phyloP scores from a whole-genome alignment of 2,797 vertebrate genomes.

The Arnoldichthys spilopterus region DNA sequence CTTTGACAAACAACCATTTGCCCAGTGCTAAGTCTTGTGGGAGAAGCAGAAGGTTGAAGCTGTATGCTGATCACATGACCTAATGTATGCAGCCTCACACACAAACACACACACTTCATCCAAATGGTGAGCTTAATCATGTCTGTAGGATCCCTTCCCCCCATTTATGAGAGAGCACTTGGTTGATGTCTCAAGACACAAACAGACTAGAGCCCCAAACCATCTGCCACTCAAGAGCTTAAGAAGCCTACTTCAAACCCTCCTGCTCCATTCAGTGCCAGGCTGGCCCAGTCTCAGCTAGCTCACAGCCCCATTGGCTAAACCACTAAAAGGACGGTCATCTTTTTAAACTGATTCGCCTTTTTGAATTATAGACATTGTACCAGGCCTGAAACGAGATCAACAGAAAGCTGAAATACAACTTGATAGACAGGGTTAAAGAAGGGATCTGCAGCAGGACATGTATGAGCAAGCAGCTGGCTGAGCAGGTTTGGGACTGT shows the following conservation, averaged over 20 bases:
- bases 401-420: background rate
- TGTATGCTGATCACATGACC: background rate
- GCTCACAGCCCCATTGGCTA: slow-evolving; percentile 14
- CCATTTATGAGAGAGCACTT: slow-evolving; percentile 24
- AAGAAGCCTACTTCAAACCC: slow-evolving; percentile 47
- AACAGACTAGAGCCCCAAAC: slow-evolving; percentile 39
- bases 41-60: slow-evolving; percentile 5
- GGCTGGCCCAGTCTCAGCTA: slow-evolving; percentile 23
- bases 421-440: background rate
- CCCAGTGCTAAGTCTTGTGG: slow-evolving; percentile 16
- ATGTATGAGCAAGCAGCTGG: slow-evolving; percentile 20
- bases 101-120: background rate
- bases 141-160: slow-evolving; percentile 42
- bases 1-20: background rate
- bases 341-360: background rate
- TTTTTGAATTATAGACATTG: background rate
- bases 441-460: slow-evolving; percentile 8
- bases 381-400: background rate
- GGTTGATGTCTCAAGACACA: slow-evolving; percentile 31
- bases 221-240: slow-evolving; percentile 53
- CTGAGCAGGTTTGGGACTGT: slow-evolving; percentile 16
- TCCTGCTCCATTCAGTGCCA: slow-evolving; percentile 30
- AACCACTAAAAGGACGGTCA: background rate
- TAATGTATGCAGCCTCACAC: slow-evolving; percentile 11
- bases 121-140: slow-evolving; percentile 25